These are phyloP conservation scores for Balaeniceps rex DNA, from an alignment of 2,113 vertebrate genomes.

Conservation along the genomic window DNA sequence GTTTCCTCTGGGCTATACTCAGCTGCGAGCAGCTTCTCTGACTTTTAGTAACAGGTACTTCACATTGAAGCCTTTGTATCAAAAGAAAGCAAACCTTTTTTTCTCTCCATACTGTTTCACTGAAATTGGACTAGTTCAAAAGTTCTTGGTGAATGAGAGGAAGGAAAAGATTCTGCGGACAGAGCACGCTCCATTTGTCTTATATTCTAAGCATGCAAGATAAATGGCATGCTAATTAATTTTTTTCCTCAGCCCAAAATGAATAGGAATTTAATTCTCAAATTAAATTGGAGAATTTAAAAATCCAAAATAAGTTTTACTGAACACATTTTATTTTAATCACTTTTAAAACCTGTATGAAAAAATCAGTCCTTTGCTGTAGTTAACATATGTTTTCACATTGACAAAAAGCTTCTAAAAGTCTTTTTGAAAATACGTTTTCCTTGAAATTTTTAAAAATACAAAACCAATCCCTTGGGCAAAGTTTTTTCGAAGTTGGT, in stretches of 20 bases:
- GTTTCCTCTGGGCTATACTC: neutral
- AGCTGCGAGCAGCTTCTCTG: neutral
- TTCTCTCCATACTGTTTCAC: neutral
- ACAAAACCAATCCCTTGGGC: neutral
- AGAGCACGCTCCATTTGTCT: neutral
- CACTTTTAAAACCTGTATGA: neutral
- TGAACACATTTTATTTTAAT: constrained; percentile 11
- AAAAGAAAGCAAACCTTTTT: neutral
- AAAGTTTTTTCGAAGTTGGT: neutral
- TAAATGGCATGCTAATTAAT: constrained; percentile 5
- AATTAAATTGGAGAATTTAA: constrained; percentile 43
- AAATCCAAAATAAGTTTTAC: constrained; percentile 17
- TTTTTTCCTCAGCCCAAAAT: constrained; percentile 9
- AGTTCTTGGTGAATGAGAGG: neutral
- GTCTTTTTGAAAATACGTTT: neutral
- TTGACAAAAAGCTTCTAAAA: neutral
- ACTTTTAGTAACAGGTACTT: neutral
- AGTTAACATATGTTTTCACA: neutral
- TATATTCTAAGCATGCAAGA: neutral
- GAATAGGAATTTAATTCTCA: constrained; percentile 52
- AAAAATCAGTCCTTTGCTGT: neutral
- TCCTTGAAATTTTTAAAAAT: neutral
- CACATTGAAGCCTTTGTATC: neutral
- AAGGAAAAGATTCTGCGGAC: neutral
- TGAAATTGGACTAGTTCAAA: neutral